phyloP scores from a whole-genome alignment of 2,888 invertebrate species.

The Drosophila paranaensis region DNA sequence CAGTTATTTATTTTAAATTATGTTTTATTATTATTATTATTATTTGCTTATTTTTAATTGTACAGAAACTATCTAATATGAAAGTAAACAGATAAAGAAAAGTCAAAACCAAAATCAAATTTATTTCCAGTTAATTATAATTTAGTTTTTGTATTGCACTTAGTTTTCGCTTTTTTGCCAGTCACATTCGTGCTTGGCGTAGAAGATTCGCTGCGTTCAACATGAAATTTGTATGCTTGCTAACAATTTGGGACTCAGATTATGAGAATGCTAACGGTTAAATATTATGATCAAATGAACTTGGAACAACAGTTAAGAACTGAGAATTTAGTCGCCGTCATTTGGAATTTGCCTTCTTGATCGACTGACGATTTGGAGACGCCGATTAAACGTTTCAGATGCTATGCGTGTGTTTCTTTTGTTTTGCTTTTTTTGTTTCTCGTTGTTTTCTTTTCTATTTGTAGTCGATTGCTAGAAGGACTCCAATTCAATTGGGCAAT shows the following conservation, averaged over 20 bases:
- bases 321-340: constrained; percentile 35
- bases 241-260: constrained; percentile 21
- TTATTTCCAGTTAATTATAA: background rate
- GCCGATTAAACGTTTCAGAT: constrained; percentile 3
- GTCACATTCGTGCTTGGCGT: constrained; percentile 1
- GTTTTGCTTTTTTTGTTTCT: too few relatives aligned
- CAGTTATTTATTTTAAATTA: too few relatives aligned
- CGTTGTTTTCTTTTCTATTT: background rate
- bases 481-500: constrained; percentile 5
- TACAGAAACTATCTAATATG: too few relatives aligned
- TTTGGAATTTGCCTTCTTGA: constrained; percentile 15
- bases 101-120: too few relatives aligned
- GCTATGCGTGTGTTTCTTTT: too few relatives aligned
- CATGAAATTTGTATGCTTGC: constrained; percentile 5
- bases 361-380: constrained; percentile 1
- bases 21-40: too few relatives aligned
- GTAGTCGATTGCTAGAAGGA: background rate
- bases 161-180: background rate
- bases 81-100: too few relatives aligned
- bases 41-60: too few relatives aligned
- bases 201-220: constrained; percentile 4
- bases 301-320: constrained; percentile 18
- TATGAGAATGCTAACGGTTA: constrained; percentile 5
- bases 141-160: constrained; percentile 2
- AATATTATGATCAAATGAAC: constrained; percentile 7